These are phyloP conservation scores for Cheilosia soror DNA, from an alignment of 2,888 invertebrate genomes.

Conservation along the genomic window DNA sequence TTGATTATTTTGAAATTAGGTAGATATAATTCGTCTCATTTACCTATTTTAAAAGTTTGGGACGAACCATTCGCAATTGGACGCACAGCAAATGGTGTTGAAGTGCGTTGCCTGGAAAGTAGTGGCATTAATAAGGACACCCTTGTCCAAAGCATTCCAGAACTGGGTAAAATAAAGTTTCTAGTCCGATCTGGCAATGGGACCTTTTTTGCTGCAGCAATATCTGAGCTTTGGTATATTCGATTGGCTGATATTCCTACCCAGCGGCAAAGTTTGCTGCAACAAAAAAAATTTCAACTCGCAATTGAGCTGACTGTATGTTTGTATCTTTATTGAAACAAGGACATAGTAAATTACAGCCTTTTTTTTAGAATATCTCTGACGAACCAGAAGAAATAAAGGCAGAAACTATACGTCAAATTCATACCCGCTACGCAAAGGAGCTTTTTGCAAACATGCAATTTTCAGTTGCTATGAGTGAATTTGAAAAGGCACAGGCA, in stretches of 20 bases:
- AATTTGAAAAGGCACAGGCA: slow-evolving; percentile 94
- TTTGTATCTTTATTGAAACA: slow-evolving; percentile 66
- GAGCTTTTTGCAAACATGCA: slow-evolving; percentile 95
- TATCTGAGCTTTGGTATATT: slow-evolving; percentile 95
- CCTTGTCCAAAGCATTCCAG: slow-evolving; percentile 90
- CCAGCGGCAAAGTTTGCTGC: slow-evolving; percentile 93
- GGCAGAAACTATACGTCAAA: slow-evolving; percentile 91
- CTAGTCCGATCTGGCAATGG: slow-evolving; percentile 91
- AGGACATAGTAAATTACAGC: neutral
- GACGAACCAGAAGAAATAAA: slow-evolving; percentile 93
- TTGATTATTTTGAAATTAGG: too few species aligned
- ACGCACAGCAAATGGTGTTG: slow-evolving; percentile 91
- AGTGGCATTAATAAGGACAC: slow-evolving; percentile 85
- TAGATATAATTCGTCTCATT: neutral
- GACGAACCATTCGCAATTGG: slow-evolving; percentile 97
- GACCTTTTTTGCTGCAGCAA: slow-evolving; percentile 93
- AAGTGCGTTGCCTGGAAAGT: slow-evolving; percentile 94
- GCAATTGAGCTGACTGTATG: slow-evolving; percentile 95
- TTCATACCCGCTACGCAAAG: slow-evolving; percentile 95
- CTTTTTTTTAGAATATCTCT: slow-evolving; percentile 88
- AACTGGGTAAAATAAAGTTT: slow-evolving; percentile 90
- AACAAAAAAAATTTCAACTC: slow-evolving; percentile 96
- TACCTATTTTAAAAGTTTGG: slow-evolving; percentile 86
- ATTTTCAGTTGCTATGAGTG: slow-evolving; percentile 95
- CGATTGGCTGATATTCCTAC: slow-evolving; percentile 91